Evolutionary conservation across 2,113 vertebrate genomes (phyloP).

Genomic region (Perca flavescens): DNA sequence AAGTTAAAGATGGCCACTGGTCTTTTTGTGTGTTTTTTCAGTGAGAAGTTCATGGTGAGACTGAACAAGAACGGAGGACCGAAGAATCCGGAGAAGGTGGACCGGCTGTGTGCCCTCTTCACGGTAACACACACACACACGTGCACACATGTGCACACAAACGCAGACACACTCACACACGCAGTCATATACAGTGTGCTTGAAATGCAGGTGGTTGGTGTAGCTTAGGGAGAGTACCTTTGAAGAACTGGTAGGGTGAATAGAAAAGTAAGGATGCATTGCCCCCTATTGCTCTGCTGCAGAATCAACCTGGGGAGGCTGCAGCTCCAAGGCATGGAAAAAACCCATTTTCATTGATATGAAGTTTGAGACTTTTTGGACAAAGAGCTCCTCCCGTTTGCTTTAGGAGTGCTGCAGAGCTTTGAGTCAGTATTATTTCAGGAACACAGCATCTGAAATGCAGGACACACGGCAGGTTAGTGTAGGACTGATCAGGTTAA

Average conservation of each 20-base stretch:
- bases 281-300: slow-evolving; percentile 44
- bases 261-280: not conserved
- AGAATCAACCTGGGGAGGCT: not conserved
- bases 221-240: not conserved
- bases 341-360: not conserved
- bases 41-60: slow-evolving; percentile 97
- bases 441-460: not conserved
- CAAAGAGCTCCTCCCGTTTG: not conserved
- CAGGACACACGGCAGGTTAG: not conserved
- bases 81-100: slow-evolving; percentile 95
- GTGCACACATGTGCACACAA: slow-evolving; percentile 19
- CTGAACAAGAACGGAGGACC: slow-evolving; percentile 98
- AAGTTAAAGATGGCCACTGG: not conserved
- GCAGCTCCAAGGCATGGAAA: no score
- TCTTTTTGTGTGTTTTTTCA: slow-evolving; percentile 81
- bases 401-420: not conserved
- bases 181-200: not conserved
- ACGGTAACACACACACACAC: slow-evolving; percentile 86
- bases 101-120: slow-evolving; percentile 95
- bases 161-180: not conserved
- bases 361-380: not conserved
- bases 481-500: not conserved
- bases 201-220: not conserved
- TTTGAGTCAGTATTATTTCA: not conserved
- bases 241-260: not conserved